Evolutionary conservation across 2,888 invertebrate species (phyloP).

Genomic region (Pachymerium ferrugineum): DNA sequence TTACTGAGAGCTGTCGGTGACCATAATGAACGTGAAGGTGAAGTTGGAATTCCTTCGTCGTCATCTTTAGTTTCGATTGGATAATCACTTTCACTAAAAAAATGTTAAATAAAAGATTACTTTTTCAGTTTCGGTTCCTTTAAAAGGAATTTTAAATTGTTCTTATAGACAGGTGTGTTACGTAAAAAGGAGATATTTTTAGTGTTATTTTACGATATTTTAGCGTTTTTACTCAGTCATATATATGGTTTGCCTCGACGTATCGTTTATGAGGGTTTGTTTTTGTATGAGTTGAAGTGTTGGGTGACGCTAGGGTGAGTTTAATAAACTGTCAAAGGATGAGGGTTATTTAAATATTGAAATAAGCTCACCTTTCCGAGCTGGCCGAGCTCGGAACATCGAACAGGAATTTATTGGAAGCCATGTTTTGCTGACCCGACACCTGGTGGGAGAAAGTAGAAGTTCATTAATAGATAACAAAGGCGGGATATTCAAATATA

Average conservation of each 20-base stretch:
- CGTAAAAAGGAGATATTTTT: no score
- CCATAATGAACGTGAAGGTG: conserved; percentile 30
- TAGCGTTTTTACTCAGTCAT: not conserved
- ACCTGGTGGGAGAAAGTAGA: not conserved
- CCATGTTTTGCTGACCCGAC: not conserved
- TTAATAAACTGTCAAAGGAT: not conserved
- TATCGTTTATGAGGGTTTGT: no score
- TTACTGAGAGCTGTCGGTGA: conserved; percentile 49
- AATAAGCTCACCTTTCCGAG: conserved; percentile 70
- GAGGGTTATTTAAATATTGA: not conserved
- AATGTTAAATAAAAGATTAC: not conserved
- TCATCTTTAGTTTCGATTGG: conserved; percentile 52
- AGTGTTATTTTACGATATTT: not conserved
- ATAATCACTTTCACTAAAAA: conserved; percentile 48
- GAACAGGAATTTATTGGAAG: conserved; percentile 6
- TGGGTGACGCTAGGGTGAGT: no score
- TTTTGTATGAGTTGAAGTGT: no score
- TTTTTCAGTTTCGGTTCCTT: not conserved
- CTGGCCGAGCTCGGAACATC: conserved; percentile 86
- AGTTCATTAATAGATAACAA: no score
- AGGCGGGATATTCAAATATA: not conserved
- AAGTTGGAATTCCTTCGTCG: conserved; percentile 53
- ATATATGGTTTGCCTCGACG: not conserved
- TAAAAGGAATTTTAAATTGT: not conserved
- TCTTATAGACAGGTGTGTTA: no score